Evolutionary conservation across 2,888 invertebrate species (phyloP).

Genomic region (Drosophila quasianomalipes): DNA sequence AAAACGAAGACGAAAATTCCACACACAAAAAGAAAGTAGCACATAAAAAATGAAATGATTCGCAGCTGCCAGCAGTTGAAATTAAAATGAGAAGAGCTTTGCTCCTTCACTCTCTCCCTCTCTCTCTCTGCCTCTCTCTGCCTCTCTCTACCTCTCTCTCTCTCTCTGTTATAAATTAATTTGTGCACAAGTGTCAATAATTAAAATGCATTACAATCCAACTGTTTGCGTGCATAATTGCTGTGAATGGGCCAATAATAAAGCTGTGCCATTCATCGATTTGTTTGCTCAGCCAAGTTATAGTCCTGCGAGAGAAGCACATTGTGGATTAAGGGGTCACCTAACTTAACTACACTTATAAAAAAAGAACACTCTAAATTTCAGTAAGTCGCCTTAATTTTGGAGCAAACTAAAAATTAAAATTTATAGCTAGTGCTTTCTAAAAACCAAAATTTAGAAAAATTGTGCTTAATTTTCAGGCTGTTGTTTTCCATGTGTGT

Average conservation of each 20-base stretch:
- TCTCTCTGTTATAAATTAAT: conserved; percentile 10
- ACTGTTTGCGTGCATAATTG: conserved; percentile 13
- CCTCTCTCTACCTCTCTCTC: neutral
- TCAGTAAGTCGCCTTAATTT: neutral
- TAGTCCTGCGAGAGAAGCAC: neutral
- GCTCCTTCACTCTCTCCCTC: neutral
- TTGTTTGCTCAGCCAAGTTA: neutral
- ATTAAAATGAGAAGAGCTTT: conserved; percentile 11
- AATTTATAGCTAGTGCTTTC: neutral
- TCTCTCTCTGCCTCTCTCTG: neutral
- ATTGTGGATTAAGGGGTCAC: neutral
- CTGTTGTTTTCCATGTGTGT: neutral
- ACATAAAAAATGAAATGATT: conserved; percentile 25
- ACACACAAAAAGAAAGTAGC: neutral
- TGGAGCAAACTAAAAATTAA: neutral
- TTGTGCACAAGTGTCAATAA: conserved; percentile 58
- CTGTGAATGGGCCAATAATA: conserved; percentile 29
- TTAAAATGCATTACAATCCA: conserved; percentile 40
- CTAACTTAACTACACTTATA: neutral
- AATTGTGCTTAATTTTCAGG: neutral
- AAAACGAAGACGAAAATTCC: conserved; percentile 10
- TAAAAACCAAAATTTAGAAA: neutral
- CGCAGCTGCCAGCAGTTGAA: conserved; percentile 17
- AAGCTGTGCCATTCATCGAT: conserved; percentile 40
- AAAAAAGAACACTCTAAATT: neutral